A percentile compares a stretch with the other conserved stretches of the same genome.
phyloP scores from a whole-genome alignment of 2,113 vertebrate species.

The Tachysurus vachellii region DNA sequence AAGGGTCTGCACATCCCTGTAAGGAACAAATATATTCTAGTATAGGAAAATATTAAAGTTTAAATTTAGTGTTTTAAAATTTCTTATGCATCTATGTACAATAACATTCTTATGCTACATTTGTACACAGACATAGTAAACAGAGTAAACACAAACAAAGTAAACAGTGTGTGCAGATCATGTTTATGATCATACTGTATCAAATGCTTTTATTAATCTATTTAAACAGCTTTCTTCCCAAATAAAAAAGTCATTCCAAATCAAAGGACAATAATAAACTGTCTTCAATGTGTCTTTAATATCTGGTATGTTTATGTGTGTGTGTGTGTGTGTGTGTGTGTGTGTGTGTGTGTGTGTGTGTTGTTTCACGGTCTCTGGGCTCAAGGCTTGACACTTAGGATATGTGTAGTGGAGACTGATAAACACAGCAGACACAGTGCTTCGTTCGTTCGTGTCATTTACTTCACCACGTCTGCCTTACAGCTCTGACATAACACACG shows the following conservation, averaged over 20 bases:
- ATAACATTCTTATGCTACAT: no score
- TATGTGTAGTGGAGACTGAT: constrained; percentile 35
- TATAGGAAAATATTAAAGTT: background rate
- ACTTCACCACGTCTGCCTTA: background rate
- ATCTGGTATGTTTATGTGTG: background rate
- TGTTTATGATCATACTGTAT: background rate
- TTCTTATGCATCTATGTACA: no score
- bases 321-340: background rate
- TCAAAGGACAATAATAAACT: background rate
- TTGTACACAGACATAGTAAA: no score
- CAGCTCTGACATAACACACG: background rate
- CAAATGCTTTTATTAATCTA: background rate
- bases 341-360: background rate
- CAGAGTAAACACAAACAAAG: no score
- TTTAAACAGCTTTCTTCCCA: background rate
- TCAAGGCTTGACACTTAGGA: background rate
- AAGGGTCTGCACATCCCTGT: background rate
- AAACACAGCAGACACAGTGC: constrained; percentile 31
- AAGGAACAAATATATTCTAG: background rate
- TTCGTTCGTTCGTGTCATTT: background rate
- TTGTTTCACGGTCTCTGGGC: background rate
- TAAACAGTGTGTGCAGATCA: background rate
- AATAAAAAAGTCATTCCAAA: background rate
- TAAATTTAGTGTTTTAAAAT: no score
- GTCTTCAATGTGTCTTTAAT: background rate